These are phyloP conservation scores for Latrodectus geometricus DNA, from an alignment of 1,140 invertebrate species.

Conservation along the genomic window DNA sequence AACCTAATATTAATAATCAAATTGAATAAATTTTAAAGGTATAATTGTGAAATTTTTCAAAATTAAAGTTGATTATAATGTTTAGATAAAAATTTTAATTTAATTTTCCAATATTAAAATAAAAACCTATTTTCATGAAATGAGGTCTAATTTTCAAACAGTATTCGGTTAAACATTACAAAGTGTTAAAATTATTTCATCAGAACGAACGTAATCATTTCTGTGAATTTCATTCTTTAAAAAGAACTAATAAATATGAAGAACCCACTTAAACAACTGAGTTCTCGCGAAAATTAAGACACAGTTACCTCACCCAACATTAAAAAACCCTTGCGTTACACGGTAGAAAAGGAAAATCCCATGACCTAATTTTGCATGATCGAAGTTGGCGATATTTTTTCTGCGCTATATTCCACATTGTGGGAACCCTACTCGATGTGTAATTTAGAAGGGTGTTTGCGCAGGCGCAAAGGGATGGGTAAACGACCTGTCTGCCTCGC, in stretches of 20 bases:
- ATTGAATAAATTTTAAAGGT: too few species aligned
- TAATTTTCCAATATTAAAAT: too few species aligned
- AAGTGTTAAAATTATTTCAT: too few species aligned
- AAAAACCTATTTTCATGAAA: too few species aligned
- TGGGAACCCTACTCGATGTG: not conserved
- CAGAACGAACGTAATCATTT: too few species aligned
- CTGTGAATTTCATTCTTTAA: too few species aligned
- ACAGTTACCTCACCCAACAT: not conserved
- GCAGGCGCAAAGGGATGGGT: conserved; percentile 41
- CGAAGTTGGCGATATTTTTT: not conserved
- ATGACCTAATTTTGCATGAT: conserved; percentile 29
- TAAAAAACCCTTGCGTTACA: conserved; percentile 24
- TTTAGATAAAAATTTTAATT: too few species aligned
- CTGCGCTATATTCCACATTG: not conserved
- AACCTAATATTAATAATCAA: too few species aligned
- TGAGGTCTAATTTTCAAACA: too few species aligned
- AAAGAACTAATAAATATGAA: not conserved
- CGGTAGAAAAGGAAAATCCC: conserved; percentile 27
- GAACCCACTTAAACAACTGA: not conserved
- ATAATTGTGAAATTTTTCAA: too few species aligned
- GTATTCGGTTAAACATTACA: too few species aligned
- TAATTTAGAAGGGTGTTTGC: conserved; percentile 37
- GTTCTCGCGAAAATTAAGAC: not conserved
- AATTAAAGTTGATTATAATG: too few species aligned
- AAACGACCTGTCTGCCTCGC: conserved; percentile 56